Conservation (phyloP, 2,888 invertebrate genomes). For the Branchellion lobata region DNA sequence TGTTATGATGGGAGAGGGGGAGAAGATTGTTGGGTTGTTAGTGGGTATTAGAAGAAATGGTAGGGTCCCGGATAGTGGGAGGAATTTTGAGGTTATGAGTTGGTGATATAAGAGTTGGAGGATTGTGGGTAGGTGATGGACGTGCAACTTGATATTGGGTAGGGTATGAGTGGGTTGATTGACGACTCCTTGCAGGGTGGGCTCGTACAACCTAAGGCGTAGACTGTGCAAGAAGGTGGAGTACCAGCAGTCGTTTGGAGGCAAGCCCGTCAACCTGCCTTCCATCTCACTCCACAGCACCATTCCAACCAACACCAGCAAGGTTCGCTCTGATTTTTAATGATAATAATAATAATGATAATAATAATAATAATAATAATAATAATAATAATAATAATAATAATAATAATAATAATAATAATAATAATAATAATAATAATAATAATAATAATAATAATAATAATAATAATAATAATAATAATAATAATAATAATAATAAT, state of each 20-base stretch:
- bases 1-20: no score
- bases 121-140: no score
- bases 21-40: no score
- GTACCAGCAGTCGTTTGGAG: slow-evolving; percentile 63
- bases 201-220: background rate
- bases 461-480: background rate
- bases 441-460: background rate
- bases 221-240: slow-evolving; percentile 57
- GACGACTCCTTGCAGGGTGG: slow-evolving; percentile 31
- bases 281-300: slow-evolving; percentile 59
- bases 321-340: slow-evolving; percentile 54
- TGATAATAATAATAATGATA: no score
- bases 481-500: background rate
- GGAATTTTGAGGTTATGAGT: no score
- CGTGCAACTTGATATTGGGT: no score
- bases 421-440: background rate
- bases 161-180: no score
- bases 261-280: slow-evolving; percentile 59
- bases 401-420: background rate
- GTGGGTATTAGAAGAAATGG: no score
- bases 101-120: no score
- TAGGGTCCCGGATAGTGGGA: no score
- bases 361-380: slow-evolving; percentile 7
- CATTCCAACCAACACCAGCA: slow-evolving; percentile 61
- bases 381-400: slow-evolving; percentile 11